phyloP scores from a whole-genome alignment of 2,888 invertebrate genomes.

The Leistus spinibarbis region DNA sequence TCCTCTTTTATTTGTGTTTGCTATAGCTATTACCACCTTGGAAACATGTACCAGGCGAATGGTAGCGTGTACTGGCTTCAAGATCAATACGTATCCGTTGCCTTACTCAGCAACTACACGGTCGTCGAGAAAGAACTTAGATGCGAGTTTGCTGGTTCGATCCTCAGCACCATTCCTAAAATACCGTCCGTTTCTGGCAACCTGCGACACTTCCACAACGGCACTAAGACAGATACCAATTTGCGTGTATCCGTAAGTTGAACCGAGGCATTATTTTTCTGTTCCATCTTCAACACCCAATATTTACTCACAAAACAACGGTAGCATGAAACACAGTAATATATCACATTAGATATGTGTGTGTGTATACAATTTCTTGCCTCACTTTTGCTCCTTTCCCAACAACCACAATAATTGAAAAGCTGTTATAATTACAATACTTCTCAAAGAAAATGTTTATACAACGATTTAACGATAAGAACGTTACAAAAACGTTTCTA shows the following conservation, averaged over 20 bases:
- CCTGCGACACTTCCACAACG: constrained; percentile 62
- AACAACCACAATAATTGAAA: too few species aligned
- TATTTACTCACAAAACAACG: neutral
- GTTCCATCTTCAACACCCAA: neutral
- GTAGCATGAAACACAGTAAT: too few species aligned
- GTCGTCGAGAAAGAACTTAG: constrained; percentile 55
- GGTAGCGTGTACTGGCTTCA: constrained; percentile 67
- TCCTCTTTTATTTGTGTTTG: constrained; percentile 38
- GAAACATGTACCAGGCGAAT: constrained; percentile 60
- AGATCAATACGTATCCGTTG: constrained; percentile 63
- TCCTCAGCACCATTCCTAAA: constrained; percentile 65
- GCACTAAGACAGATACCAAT: constrained; percentile 59
- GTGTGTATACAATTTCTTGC: too few species aligned
- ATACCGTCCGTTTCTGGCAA: constrained; percentile 64
- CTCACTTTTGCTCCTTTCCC: too few species aligned
- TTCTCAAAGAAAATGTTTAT: too few species aligned
- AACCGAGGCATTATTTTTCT: neutral
- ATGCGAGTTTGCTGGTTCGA: constrained; percentile 60
- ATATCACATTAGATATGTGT: too few species aligned
- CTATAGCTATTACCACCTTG: constrained; percentile 60
- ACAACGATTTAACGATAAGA: too few species aligned
- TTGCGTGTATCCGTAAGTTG: constrained; percentile 59
- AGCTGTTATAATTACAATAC: too few species aligned
- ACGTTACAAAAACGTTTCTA: too few species aligned
- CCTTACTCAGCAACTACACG: constrained; percentile 61